Percentiles rank a stretch among this genome's conserved stretches.
Evolutionary conservation across 2,113 vertebrate species (phyloP).

Genomic region (Otus sunia): DNA sequence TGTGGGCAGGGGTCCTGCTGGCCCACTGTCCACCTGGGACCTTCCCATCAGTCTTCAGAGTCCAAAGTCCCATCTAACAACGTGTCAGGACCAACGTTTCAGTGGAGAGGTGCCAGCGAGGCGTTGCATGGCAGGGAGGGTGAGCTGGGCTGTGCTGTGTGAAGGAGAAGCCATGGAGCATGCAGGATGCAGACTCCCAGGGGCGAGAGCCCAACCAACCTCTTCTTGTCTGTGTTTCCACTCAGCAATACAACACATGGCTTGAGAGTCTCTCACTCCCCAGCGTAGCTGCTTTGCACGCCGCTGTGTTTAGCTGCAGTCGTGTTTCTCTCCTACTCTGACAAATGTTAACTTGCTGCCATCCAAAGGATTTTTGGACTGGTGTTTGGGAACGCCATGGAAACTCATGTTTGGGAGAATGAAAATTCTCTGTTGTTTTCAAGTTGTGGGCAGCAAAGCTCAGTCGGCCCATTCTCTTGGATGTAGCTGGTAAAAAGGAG

Average conservation of each 20-base stretch:
- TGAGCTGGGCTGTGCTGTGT: not conserved
- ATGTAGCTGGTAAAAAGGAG: not conserved
- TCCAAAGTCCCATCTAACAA: not conserved
- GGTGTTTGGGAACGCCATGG: not conserved
- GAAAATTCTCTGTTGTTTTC: not conserved
- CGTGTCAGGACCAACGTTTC: fast-evolving
- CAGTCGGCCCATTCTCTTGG: not conserved
- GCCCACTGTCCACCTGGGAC: not conserved
- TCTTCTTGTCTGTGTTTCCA: not conserved
- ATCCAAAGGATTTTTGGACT: not conserved
- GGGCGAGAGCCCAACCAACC: not conserved
- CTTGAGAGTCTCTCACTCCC: not conserved
- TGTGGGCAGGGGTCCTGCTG: not conserved
- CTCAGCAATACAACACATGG: fast-evolving
- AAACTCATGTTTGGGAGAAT: not conserved
- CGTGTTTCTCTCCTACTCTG: not conserved
- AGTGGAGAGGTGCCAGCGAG: not conserved
- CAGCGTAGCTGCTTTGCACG: fast-evolving
- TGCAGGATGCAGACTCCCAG: fast-evolving
- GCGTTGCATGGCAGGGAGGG: not conserved
- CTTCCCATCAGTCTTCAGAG: not conserved
- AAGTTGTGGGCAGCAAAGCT: not conserved
- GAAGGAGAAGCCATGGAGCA: not conserved
- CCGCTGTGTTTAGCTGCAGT: not conserved
- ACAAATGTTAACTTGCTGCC: not conserved